Percentiles rank a stretch among this genome's conserved stretches.
phyloP scores from a whole-genome alignment of 2,797 vertebrate genomes.

The Pachyuromys duprasi region DNA sequence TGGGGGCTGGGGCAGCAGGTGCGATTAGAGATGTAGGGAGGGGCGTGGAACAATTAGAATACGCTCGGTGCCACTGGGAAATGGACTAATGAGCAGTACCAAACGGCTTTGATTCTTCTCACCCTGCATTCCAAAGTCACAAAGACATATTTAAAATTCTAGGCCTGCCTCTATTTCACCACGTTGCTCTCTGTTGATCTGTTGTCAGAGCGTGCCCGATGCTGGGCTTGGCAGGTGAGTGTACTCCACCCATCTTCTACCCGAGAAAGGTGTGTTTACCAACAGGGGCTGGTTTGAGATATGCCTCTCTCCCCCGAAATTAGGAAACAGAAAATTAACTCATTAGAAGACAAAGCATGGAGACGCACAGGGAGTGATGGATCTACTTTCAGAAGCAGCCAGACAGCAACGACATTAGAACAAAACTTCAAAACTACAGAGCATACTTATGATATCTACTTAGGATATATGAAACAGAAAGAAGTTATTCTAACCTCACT shows the following conservation, averaged over 20 bases:
- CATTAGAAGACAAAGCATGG: neutral
- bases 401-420: constrained; percentile 1
- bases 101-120: constrained; percentile 14
- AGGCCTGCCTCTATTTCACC: neutral
- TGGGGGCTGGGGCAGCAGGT: neutral
- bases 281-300: constrained; percentile 27
- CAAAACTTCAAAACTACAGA: neutral
- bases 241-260: neutral
- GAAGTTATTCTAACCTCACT: neutral
- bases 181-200: neutral
- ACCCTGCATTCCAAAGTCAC: constrained; percentile 31
- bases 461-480: neutral
- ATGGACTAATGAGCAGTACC: neutral
- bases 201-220: too few relatives aligned
- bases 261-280: neutral
- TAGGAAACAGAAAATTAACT: constrained; percentile 12
- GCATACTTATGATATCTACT: neutral
- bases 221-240: neutral
- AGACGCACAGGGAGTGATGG: neutral
- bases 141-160: constrained; percentile 44
- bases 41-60: neutral
- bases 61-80: neutral
- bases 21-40: neutral
- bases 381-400: neutral
- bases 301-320: constrained; percentile 37